Base-by-base conservation (phyloP, 2,797 vertebrate species). In the Parambassis ranga region DNA sequence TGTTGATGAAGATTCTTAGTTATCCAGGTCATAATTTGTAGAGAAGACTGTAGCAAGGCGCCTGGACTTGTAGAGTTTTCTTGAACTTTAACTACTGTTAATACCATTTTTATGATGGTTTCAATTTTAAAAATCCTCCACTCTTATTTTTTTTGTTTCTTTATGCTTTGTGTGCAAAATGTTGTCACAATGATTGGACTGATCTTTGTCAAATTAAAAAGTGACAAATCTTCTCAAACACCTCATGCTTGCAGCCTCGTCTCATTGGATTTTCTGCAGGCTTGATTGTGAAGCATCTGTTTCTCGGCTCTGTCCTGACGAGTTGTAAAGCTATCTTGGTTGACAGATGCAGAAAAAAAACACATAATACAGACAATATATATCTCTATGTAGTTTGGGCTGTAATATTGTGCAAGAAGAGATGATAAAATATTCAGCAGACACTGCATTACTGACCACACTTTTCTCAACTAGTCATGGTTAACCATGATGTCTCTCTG, bases 341-440 rank as follows among this genome's bases (percentile, higher is more conserved):
- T 62, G 71, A 60, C 65, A 71, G 59, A 68, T 44, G 15, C 38
- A 39, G 23, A 52, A 55, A 67, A 71, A 39, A 39, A 59, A 58
- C 57, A 59, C 37, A 24, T 20, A 31, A 57, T 49, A 56, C 63
- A 37, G 44, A 75, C 51, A 60, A 49, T 51, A 30, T 51, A 30
- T 42, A 48, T 65, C 5, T 71, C 35, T 71, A 39, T 71, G 49
- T 22, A 19, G 55, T 32, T 1, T 9, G 30, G 33, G 49, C 32
- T 0, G 13, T 37, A 38, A 62, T 42, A 39, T 75, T 79, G 57
- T 44, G 44, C 44, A 78, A 76, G 47, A 65, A 49, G 22, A 68
- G 44, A 24, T 61, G 58, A 78, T 49, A 64, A 81, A 77, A 53
- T 43, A 79, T 67, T 75, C 42, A 52, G 46, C 59, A 58, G 55